Evolutionary conservation across 2,888 invertebrate species (phyloP), one percentile per base, ranked within the genome.

Genomic region (Tubulanus polymorphus): DNA sequence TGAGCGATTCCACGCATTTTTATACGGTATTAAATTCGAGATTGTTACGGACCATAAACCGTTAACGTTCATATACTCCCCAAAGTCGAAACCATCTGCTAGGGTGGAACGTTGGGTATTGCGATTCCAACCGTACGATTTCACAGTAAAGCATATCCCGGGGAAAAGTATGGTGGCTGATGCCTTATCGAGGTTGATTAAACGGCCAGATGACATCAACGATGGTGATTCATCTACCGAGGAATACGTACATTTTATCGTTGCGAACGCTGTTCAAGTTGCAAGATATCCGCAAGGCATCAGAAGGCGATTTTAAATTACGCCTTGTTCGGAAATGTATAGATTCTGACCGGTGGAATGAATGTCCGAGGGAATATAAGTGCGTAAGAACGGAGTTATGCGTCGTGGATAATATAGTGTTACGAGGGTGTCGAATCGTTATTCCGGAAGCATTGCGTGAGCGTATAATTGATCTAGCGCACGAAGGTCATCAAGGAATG

Each of bases 401-500:
- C 18, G 49, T 48, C 5, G 3, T 48, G 12, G 29, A 46, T 25
- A 41, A 52, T 25, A 12, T 52, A 23, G 46, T 55, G 15, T 37
- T 55, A 5, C 26, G 52, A 47, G 52, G 55, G 15, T 10, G 29
- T 10, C 28, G 47, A 8, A 53, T 55, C 12, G 32, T 55, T 12
- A 35, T 55, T 20, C 52, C 50, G n/a, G 12, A 23, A 2, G n/a
- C 32, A n/a, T 28, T 55, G 26, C n/a, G 59, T 30, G 27, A 54
- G 3, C 26, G 25, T 26, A 48, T 58, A 8, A 10, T 58, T 15
- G 28, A 52, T 2, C 12, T 54, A 12, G 59, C 60, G 5, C 56
- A 60, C 54, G 60, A 60, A 18, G 59, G 61, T 10, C 59, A 63
- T 54, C 61, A 48, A 2, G 56, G 61, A 10, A 62, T 62, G 5